Conservation (phyloP, 2,888 invertebrate species). For the Junonia oenone region DNA sequence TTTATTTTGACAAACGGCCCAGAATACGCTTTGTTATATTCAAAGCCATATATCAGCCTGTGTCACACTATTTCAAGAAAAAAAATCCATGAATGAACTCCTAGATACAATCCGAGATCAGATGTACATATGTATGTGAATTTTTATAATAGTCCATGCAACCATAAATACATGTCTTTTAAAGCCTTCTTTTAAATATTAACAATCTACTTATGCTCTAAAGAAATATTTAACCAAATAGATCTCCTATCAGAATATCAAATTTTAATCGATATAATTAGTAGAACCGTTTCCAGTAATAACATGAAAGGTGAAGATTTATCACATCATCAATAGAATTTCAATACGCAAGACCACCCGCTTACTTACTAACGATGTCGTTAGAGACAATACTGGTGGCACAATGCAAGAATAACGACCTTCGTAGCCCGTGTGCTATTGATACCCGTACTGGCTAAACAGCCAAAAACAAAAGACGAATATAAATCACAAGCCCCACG, state of each 20-base stretch:
- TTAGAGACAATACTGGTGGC: conserved; percentile 67
- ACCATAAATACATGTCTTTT: conserved; percentile 10
- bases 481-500: conserved; percentile 71
- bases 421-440: conserved; percentile 61
- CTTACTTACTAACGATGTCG: conserved; percentile 73
- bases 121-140: conserved; percentile 19
- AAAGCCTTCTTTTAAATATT: conserved; percentile 22
- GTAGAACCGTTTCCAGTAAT: conserved; percentile 52
- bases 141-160: conserved; percentile 17
- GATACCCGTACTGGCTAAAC: conserved; percentile 67
- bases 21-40: conserved; percentile 63
- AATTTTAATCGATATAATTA: conserved; percentile 53
- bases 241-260: conserved; percentile 17
- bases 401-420: conserved; percentile 77
- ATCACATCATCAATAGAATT: conserved; percentile 70
- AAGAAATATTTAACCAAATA: too few species aligned
- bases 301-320: conserved; percentile 52
- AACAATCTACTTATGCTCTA: too few species aligned
- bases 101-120: conserved; percentile 32
- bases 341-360: conserved; percentile 74
- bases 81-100: conserved; percentile 45
- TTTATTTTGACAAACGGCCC: conserved; percentile 72
- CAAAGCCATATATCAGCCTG: conserved; percentile 62
- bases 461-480: conserved; percentile 75
- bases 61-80: conserved; percentile 56